These are phyloP conservation scores for Ruditapes philippinarum DNA, from an alignment of 1,140 invertebrate species.

Conservation along the genomic window DNA sequence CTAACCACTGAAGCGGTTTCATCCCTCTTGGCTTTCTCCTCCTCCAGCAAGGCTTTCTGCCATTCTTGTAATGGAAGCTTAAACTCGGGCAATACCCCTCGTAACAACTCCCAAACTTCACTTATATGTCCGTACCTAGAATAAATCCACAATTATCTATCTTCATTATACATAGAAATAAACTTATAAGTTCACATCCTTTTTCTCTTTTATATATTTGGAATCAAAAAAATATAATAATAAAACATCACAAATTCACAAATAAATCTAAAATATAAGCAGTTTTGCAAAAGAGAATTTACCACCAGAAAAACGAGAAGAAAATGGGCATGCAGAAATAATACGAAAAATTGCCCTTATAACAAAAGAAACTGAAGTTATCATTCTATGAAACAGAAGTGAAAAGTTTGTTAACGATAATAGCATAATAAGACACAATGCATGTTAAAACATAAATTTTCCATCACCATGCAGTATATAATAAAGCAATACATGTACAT, in stretches of 20 bases:
- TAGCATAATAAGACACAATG: not conserved
- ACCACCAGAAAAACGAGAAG: not conserved
- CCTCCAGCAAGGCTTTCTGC: constrained; percentile 75
- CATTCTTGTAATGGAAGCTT: constrained; percentile 82
- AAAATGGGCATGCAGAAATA: constrained; percentile 18
- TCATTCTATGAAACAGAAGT: not conserved
- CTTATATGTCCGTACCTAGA: constrained; percentile 83
- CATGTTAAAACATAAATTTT: not conserved
- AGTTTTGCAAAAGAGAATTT: no score
- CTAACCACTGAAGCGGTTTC: constrained; percentile 67
- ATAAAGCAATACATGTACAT: no score
- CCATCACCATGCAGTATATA: not conserved
- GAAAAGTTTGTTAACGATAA: not conserved
- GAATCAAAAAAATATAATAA: no score
- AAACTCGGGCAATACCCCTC: constrained; percentile 82
- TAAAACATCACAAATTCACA: no score
- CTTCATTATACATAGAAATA: no score
- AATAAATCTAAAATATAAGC: no score
- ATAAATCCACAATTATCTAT: no score
- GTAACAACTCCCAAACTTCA: constrained; percentile 85
- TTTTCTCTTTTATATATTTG: no score
- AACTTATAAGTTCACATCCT: no score
- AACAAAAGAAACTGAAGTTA: not conserved
- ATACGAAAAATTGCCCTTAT: not conserved
- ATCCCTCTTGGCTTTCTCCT: constrained; percentile 76